Base-by-base conservation (phyloP, 92 coral and sea anemone species). In the Zoanthus sociatus region DNA sequence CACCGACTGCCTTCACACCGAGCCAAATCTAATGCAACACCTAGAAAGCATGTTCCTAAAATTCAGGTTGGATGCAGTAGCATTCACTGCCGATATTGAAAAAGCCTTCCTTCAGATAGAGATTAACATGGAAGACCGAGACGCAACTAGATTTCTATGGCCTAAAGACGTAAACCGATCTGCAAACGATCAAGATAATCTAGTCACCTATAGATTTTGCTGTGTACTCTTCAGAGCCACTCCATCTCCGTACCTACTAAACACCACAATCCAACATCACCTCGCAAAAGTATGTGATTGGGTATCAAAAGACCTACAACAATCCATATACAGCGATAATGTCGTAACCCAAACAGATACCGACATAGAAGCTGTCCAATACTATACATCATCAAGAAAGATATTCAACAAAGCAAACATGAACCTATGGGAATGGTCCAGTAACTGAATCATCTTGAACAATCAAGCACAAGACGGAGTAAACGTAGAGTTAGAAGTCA, bases 101-200 rank as follows among this genome's bases (percentile, higher is more conserved):
- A 73, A 73, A 20, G 77, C 55, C 10, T 83, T 88, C 56, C 77
- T 83, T 0, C 92, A 88, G 68, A 88, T 85, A 21, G 90, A 88
- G 17, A 64, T 92, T 30, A 85, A 84, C 82, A n/a, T 11, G 31
- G 84, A 60, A 79, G 94, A 88, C 82, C 72, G 92, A 84, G 94
- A 92, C 55, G 92, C 94, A n/a, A 92, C 92, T 21, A 75, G 94
- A 67, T 92, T 92, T 32, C 87, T 92, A 7, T 92, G 92, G 94
- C 87, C 89, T 8, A 76, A 82, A 78, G 90, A 92, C 26, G 26
- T 26, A 26, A 26, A 26, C 26, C 26, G 26, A 26, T 26, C 26
- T 26, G 26, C 26, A 26, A 26, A 26, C 26, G 26, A 26, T 73
- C 74, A 63, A 16, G 67, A 70, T 56, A 86, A 87, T 77, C 78